Conservation (phyloP, 2,113 vertebrate genomes). For the Alaudala cheleensis region DNA sequence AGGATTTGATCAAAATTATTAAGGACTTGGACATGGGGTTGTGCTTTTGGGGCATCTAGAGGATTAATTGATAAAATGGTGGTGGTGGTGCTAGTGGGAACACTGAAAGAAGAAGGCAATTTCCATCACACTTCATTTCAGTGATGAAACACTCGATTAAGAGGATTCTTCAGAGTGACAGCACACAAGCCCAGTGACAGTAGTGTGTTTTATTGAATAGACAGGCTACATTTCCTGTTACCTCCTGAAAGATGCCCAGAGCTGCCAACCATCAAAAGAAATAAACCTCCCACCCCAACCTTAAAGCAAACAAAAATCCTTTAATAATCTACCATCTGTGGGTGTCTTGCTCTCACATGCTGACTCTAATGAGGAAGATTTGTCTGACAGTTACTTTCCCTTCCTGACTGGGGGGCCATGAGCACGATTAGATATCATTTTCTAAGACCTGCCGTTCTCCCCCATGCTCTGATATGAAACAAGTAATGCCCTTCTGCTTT, state of each 20-base stretch:
- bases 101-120: background rate
- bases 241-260: conserved; percentile 17
- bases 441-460: background rate
- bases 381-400: background rate
- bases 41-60: background rate
- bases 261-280: background rate
- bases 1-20: background rate
- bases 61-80: background rate
- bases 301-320: background rate
- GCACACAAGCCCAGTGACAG: background rate
- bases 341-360: background rate
- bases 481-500: conserved; percentile 44
- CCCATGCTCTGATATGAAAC: conserved; percentile 2
- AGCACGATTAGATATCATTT: background rate
- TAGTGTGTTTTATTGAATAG: background rate
- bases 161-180: background rate
- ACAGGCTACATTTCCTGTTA: background rate
- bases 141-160: background rate
- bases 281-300: rapidly evolving
- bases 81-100: background rate
- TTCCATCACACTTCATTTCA: background rate
- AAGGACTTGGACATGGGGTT: background rate
- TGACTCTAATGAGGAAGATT: background rate
- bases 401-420: background rate
- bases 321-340: background rate